phyloP scores from a whole-genome alignment of 64 coral and sea anemone species.

The Stichodactyla mertensii region DNA sequence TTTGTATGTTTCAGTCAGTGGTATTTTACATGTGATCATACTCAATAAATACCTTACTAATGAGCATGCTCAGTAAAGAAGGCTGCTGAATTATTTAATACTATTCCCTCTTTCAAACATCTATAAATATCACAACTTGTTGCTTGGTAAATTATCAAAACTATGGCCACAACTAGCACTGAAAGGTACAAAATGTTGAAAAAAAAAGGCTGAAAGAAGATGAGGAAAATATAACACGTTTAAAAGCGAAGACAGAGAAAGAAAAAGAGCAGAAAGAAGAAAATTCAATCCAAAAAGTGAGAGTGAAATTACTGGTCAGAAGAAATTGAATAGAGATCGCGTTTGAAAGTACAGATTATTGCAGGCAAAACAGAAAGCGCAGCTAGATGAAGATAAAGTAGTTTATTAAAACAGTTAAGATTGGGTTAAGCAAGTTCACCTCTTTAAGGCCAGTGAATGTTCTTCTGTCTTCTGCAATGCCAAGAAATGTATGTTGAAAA shows the following conservation, averaged over 20 bases:
- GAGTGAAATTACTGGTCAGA: slow-evolving; percentile 44
- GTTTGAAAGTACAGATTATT: slow-evolving; percentile 29
- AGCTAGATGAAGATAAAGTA: neutral
- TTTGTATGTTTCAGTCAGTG: too few species aligned
- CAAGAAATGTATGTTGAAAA: slow-evolving; percentile 68
- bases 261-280: slow-evolving; percentile 57
- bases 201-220: slow-evolving; percentile 44
- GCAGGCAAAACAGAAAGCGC: neutral
- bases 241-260: slow-evolving; percentile 55
- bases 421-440: slow-evolving; percentile 58
- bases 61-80: slow-evolving; percentile 33
- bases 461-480: slow-evolving; percentile 54
- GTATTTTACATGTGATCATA: too few species aligned
- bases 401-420: slow-evolving; percentile 33
- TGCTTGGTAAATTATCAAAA: neutral
- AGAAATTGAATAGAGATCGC: slow-evolving; percentile 32
- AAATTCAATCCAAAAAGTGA: slow-evolving; percentile 35
- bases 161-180: slow-evolving; percentile 27
- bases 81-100: neutral
- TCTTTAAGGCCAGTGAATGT: slow-evolving; percentile 49
- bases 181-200: slow-evolving; percentile 33
- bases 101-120: slow-evolving; percentile 4
- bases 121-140: slow-evolving; percentile 26
- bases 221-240: slow-evolving; percentile 25
- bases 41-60: slow-evolving; percentile 5